Conservation (phyloP, 2,113 vertebrate genomes). For the Clarias batrachus region DNA sequence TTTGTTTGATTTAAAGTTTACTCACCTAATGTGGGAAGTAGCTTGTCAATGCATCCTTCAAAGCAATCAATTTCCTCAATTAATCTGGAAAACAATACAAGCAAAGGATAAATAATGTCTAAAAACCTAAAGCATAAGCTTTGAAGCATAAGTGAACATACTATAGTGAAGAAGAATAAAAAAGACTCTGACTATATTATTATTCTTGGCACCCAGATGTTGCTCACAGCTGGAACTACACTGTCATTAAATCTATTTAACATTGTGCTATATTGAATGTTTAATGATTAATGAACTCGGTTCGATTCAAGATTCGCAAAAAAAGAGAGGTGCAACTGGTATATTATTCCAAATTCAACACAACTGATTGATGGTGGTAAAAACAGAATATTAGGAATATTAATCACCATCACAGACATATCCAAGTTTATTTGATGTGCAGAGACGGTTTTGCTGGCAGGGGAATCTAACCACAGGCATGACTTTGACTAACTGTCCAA, state of each 20-base stretch:
- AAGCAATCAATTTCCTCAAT: not conserved
- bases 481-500: constrained; percentile 12
- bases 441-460: constrained; percentile 21
- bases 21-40: not conserved
- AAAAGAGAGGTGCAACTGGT: not conserved
- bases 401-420: constrained; percentile 8
- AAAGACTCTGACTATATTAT: constrained; percentile 1
- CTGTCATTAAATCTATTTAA: not conserved
- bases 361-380: not conserved
- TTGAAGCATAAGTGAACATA: not conserved
- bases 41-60: not conserved
- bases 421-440: not conserved
- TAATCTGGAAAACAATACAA: not conserved
- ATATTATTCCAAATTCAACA: constrained; percentile 30
- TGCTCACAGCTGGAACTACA: not conserved
- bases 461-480: not conserved
- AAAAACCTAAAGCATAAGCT: not conserved
- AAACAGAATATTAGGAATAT: constrained; percentile 8
- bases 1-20: not conserved
- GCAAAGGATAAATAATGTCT: not conserved
- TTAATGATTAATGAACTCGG: constrained; percentile 35
- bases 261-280: not conserved
- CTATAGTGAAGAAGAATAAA: constrained; percentile 23
- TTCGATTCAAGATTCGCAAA: not conserved
- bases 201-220: not conserved